Evolutionary conservation across 1,140 invertebrate species (phyloP).

Genomic region (Drosophila setifemur): DNA sequence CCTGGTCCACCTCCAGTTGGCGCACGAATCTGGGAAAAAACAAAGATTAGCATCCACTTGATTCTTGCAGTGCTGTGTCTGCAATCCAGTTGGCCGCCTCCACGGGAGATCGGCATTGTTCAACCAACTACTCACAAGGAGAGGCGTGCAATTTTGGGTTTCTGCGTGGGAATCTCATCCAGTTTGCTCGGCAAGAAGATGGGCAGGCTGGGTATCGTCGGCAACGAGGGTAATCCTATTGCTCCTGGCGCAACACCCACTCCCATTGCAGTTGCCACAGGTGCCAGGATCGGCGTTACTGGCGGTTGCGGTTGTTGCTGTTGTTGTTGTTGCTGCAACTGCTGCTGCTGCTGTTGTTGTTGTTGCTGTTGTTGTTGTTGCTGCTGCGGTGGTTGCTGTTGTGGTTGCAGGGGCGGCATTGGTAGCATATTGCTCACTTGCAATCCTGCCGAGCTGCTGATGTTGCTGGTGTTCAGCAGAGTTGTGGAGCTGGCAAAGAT

Average conservation of each 20-base stretch:
- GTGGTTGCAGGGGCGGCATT: constrained; percentile 44
- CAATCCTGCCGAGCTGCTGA: constrained; percentile 10
- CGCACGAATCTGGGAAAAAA: constrained; percentile 86
- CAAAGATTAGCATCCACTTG: constrained; percentile 23
- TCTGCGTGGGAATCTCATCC: constrained; percentile 71
- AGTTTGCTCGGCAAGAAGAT: constrained; percentile 47
- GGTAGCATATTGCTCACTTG: constrained; percentile 29
- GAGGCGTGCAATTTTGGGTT: constrained; percentile 82
- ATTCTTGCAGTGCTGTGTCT: background rate
- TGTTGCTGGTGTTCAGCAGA: constrained; percentile 48
- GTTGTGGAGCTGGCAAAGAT: constrained; percentile 65
- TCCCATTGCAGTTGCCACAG: constrained; percentile 8
- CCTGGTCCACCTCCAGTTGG: constrained; percentile 90
- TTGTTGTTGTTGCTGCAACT: constrained; percentile 2
- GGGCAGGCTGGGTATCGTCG: constrained; percentile 35
- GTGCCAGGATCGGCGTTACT: constrained; percentile 5
- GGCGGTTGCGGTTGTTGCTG: constrained; percentile 7
- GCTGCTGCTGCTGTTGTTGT: constrained; percentile 3
- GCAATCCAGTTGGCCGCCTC: constrained; percentile 61
- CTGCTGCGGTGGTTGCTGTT: constrained; percentile 22
- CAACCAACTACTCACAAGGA: constrained; percentile 83
- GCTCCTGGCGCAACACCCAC: constrained; percentile 2
- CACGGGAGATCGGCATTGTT: constrained; percentile 71
- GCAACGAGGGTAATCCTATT: constrained; percentile 44
- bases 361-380: constrained; percentile 32